Evolutionary conservation across 2,888 invertebrate species (phyloP), one percentile per base, ranked within the genome.

Genomic region (Exocentrus adspersus): DNA sequence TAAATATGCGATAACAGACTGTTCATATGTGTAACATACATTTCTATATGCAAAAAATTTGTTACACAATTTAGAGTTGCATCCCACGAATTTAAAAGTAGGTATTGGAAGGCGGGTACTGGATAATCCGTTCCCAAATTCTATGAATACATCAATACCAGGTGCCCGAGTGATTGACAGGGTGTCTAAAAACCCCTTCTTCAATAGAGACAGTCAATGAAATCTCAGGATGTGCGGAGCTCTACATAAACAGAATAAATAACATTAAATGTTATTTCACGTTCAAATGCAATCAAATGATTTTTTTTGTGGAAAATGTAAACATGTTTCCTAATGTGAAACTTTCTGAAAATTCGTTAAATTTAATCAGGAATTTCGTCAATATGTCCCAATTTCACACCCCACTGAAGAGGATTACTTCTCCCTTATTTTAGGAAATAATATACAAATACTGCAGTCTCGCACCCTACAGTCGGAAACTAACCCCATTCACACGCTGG

Each of bases 371-470:
- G 16, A 17, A 43, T 68, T 65, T 58, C 60, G 48, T 56, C 50
- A 61, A 65, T 68, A 63, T 63, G 68, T 59, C 62, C 70, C 68
- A 76, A 76, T 77, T 77, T 76, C 75, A 76, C 76, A 74, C 76
- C 74, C 72, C 70, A 73, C 53, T 69, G 68, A 57, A 57, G 64
- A 62, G 64, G 72, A 76, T 77, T 75, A 77, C 74, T 69, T 68
- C 74, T 73, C 77, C 80, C 79, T 78, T 76, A 79, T 78, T 77
- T 75, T 72, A 72, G 75, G 72, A 77, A 76, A 78, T 75, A 75
- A 75, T 77, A 72, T 68, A 75, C 72, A 74, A 73, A 78, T 76
- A 76, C 69, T 67, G 72, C 73, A 73, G 74, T 75, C 71, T 70
- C 67, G 65, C 74, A 72, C 74, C 70, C 73, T 59, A 66, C 46